Conservation (phyloP, 2,888 invertebrate species). For the Synergus laeviventris region DNA sequence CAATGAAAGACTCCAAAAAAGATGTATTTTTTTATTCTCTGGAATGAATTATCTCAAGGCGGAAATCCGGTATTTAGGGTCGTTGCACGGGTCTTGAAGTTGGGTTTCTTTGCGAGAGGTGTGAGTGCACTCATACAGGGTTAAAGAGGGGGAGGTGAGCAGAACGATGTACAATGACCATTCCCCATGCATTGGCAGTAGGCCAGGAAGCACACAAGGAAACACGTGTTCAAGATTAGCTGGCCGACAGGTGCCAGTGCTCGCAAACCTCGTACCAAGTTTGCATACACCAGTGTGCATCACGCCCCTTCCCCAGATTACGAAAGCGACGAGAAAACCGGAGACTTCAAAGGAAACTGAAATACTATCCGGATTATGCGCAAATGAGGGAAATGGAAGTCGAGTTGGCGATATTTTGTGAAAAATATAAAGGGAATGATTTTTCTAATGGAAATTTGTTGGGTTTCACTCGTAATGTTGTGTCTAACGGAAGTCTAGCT, state of each 20-base stretch:
- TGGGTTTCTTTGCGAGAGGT: constrained; percentile 31
- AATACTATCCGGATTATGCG: constrained; percentile 32
- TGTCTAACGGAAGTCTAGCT: not conserved
- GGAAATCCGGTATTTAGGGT: constrained; percentile 45
- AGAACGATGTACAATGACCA: constrained; percentile 53
- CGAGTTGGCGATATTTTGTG: not conserved
- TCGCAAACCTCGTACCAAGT: constrained; percentile 58
- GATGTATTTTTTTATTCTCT: not conserved
- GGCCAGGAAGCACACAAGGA: constrained; percentile 68
- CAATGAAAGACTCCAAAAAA: too few relatives aligned
- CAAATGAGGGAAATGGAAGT: constrained; percentile 5
- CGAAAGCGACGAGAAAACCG: constrained; percentile 35
- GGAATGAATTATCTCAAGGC: not conserved
- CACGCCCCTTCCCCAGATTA: constrained; percentile 43
- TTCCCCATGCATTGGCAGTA: constrained; percentile 59
- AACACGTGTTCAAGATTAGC: constrained; percentile 75
- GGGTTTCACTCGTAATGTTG: not conserved
- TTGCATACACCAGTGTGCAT: constrained; percentile 57
- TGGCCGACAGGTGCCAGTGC: constrained; percentile 72
- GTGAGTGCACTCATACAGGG: constrained; percentile 44
- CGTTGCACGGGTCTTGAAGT: constrained; percentile 37
- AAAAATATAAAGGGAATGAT: not conserved
- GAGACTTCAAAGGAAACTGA: constrained; percentile 35
- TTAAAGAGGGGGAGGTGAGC: constrained; percentile 34
- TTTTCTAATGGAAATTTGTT: not conserved